These are phyloP conservation scores for Drosophila navojoa DNA, from an alignment of 1,140 invertebrate species.

Conservation along the genomic window DNA sequence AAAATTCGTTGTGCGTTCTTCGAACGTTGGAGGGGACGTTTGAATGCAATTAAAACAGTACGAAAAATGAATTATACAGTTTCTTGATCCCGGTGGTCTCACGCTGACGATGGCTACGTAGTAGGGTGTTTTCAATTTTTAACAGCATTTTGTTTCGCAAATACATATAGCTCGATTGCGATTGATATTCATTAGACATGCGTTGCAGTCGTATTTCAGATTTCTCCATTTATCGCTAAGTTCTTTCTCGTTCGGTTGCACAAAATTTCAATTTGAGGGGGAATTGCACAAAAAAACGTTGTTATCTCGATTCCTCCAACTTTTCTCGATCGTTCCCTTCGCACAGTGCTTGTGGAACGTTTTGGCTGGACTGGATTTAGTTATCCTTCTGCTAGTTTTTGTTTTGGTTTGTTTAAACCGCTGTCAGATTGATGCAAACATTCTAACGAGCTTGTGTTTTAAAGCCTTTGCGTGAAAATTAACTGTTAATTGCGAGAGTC, in stretches of 20 bases:
- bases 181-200: constrained; percentile 79
- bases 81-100: constrained; percentile 93
- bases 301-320: neutral
- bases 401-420: constrained; percentile 48
- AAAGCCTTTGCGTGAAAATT: constrained; percentile 19
- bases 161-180: constrained; percentile 82
- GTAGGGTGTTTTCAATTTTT: constrained; percentile 88
- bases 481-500: constrained; percentile 23
- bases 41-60: constrained; percentile 89
- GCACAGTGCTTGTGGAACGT: neutral
- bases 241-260: constrained; percentile 28
- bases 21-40: constrained; percentile 4
- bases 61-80: constrained; percentile 93
- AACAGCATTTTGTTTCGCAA: constrained; percentile 86
- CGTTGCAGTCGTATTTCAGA: constrained; percentile 75
- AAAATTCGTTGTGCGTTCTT: constrained; percentile 69
- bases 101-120: constrained; percentile 91
- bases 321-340: neutral
- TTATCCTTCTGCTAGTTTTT: neutral
- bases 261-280: constrained; percentile 28
- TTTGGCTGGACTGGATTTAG: neutral
- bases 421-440: constrained; percentile 70
- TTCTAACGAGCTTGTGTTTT: constrained; percentile 40
- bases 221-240: constrained; percentile 83
- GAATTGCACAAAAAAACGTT: constrained; percentile 5